phyloP scores from a whole-genome alignment of 2,113 vertebrate genomes.

The Cyanoramphus novaezelandiae region DNA sequence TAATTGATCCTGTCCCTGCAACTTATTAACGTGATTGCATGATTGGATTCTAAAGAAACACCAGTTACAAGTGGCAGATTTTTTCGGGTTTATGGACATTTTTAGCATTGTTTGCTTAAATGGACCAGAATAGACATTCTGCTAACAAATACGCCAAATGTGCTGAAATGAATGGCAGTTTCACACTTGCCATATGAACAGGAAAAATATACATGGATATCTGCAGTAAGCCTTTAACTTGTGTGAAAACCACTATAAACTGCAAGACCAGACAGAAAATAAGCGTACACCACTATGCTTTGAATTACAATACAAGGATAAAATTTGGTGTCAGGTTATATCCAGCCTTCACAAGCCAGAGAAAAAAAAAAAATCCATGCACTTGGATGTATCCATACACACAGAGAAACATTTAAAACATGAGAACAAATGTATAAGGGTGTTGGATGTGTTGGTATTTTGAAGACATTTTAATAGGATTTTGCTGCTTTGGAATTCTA shows the following conservation, averaged over 20 bases:
- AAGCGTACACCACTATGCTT: neutral
- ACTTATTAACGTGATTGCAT: neutral
- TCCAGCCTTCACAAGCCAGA: neutral
- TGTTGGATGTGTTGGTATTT: neutral
- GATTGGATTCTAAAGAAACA: neutral
- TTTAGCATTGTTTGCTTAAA: neutral
- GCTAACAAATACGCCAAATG: neutral
- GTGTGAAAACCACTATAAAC: neutral
- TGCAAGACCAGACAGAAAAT: neutral
- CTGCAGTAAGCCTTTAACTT: neutral
- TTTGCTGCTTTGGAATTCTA: neutral
- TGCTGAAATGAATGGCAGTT: neutral
- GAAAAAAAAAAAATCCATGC: neutral
- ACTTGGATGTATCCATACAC: rapidly evolving
- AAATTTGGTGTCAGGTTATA: neutral
- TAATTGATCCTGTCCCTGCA: neutral
- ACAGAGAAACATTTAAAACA: neutral
- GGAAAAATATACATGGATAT: neutral
- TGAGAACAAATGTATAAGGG: neutral
- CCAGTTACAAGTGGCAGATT: neutral
- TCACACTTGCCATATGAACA: neutral
- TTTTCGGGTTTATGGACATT: neutral
- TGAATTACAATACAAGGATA: neutral
- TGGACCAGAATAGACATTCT: neutral
- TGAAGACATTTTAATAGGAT: neutral